Evolutionary conservation across 2,113 vertebrate species (phyloP).

Genomic region (Mungos mungo): DNA sequence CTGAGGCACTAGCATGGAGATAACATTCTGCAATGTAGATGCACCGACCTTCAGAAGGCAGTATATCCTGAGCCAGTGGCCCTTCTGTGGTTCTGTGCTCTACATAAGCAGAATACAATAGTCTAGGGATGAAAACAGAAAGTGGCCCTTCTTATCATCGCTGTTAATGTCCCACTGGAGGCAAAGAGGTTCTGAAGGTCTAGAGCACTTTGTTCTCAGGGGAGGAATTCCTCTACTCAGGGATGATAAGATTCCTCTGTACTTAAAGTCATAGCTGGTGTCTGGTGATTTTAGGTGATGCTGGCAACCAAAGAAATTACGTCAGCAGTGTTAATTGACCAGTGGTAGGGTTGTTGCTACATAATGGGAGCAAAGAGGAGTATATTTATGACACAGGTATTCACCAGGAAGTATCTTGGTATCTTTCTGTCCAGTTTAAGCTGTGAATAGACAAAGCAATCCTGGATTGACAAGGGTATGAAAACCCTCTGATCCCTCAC

Average conservation of each 20-base stretch:
- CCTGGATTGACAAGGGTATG: background rate
- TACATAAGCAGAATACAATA: background rate
- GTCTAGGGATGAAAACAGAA: background rate
- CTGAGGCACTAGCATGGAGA: background rate
- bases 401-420: background rate
- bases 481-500: background rate
- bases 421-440: background rate
- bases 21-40: fast-evolving
- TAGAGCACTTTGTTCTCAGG: background rate
- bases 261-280: background rate
- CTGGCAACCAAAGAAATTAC: background rate
- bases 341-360: background rate
- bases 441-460: background rate
- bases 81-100: background rate
- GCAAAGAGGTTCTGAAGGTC: background rate
- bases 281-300: background rate
- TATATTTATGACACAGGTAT: background rate
- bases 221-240: background rate
- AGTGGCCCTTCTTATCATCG: background rate
- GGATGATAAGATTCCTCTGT: background rate
- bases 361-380: background rate
- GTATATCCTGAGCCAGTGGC: background rate
- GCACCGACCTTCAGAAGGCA: background rate
- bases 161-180: background rate
- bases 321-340: background rate